These are phyloP conservation scores for Microctenopoma lineatum DNA, from an alignment of 2,797 vertebrate genomes.

Conservation along the genomic window DNA sequence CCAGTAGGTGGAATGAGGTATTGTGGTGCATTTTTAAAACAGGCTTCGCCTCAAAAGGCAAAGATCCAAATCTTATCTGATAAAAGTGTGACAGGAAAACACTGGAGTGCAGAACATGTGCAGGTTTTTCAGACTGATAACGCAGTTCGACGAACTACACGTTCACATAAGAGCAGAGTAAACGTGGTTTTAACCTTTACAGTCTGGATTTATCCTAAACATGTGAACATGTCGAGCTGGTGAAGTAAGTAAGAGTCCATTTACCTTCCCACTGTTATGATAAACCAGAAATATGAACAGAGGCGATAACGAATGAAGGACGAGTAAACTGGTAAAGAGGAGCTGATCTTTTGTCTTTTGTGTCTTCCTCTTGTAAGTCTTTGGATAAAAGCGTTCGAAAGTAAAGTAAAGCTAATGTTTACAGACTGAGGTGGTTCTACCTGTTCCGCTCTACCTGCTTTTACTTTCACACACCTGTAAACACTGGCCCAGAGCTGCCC, in stretches of 20 bases:
- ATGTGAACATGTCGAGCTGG: neutral
- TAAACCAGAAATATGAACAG: neutral
- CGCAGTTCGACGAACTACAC: neutral
- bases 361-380: too few relatives aligned
- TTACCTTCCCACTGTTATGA: neutral
- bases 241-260: neutral
- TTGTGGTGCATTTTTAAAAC: conserved; percentile 20
- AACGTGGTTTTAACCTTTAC: neutral
- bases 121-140: conserved; percentile 3
- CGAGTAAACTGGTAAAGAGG: neutral
- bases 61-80: conserved; percentile 55
- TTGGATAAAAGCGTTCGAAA: too few relatives aligned
- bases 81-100: conserved; percentile 24
- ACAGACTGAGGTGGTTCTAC: neutral
- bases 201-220: too few relatives aligned
- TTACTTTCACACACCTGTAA: neutral
- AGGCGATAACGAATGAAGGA: neutral
- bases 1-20: conserved; percentile 44
- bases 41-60: conserved; percentile 33
- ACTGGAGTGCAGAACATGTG: conserved; percentile 37
- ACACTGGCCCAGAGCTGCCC: neutral
- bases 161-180: neutral
- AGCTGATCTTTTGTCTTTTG: too few relatives aligned
- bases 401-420: neutral
- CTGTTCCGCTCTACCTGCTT: neutral